Conservation (phyloP, 37 sponge, comb jelly and placozoan species). For the Hormiphora californensis region DNA sequence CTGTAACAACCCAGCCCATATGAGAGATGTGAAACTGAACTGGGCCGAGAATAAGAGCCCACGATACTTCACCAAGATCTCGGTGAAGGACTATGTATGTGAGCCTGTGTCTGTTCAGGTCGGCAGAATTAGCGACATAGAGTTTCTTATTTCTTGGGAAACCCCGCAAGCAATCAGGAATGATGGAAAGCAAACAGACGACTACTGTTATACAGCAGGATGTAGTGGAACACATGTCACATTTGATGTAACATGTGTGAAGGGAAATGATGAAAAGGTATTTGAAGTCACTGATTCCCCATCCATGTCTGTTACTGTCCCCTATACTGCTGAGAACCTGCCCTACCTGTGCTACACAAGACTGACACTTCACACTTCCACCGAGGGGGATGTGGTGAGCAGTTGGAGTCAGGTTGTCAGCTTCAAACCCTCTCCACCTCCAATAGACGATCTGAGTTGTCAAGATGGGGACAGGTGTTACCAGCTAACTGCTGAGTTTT, state of each 20-base stretch:
- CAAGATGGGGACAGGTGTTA: slow-evolving; percentile 13
- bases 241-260: not conserved
- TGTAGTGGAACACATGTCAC: not conserved
- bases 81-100: not conserved
- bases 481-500: slow-evolving; percentile 5
- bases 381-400: not conserved
- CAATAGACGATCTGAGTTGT: not conserved
- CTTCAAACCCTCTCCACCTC: not conserved
- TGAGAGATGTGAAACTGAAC: not conserved
- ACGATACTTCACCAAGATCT: not conserved
- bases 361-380: not conserved
- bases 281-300: not conserved
- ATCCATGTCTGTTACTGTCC: not conserved
- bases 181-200: not conserved
- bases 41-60: not conserved
- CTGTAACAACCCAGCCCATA: not conserved
- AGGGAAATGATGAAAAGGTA: not conserved
- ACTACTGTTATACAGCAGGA: not conserved
- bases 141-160: not conserved
- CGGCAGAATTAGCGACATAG: not conserved
- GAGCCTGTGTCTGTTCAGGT: not conserved
- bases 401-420: slow-evolving; percentile 20
- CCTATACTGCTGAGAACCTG: not conserved
- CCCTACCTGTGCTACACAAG: not conserved
- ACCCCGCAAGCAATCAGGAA: not conserved